A percentile compares a stretch with the other conserved stretches of the same genome.
Conservation (phyloP, 2,888 invertebrate species). For the Aphidius colemani region DNA sequence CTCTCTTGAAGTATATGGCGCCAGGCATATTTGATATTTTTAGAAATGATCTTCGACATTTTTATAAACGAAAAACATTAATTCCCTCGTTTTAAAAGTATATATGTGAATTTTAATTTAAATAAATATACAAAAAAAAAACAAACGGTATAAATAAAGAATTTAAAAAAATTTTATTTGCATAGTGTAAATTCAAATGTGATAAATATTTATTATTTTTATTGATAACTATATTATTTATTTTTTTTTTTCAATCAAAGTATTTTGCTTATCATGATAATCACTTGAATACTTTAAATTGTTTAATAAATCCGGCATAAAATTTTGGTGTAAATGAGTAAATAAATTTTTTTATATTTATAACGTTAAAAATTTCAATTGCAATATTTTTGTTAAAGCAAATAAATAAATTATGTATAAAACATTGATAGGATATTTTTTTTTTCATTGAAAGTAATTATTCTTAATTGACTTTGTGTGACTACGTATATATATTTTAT, state of each 20-base stretch:
- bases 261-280: not conserved
- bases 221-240: not conserved
- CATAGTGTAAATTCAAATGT: not conserved
- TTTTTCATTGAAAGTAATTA: too few species aligned
- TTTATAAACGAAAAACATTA: conserved; percentile 34
- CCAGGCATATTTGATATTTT: conserved; percentile 37
- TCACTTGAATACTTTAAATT: too few species aligned
- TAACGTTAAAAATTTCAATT: too few species aligned
- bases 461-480: too few species aligned
- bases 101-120: not conserved
- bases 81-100: not conserved
- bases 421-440: too few species aligned
- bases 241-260: not conserved
- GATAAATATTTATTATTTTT: not conserved
- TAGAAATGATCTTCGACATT: conserved; percentile 42
- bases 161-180: not conserved
- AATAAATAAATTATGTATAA: too few species aligned
- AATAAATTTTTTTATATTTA: too few species aligned
- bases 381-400: too few species aligned
- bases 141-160: not conserved
- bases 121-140: conserved; percentile 8
- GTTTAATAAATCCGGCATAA: too few species aligned
- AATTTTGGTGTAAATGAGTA: too few species aligned
- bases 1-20: too few species aligned
- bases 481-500: too few species aligned